Base-by-base conservation (phyloP, 2,888 invertebrate genomes). In the Drosophila seclusa region DNA sequence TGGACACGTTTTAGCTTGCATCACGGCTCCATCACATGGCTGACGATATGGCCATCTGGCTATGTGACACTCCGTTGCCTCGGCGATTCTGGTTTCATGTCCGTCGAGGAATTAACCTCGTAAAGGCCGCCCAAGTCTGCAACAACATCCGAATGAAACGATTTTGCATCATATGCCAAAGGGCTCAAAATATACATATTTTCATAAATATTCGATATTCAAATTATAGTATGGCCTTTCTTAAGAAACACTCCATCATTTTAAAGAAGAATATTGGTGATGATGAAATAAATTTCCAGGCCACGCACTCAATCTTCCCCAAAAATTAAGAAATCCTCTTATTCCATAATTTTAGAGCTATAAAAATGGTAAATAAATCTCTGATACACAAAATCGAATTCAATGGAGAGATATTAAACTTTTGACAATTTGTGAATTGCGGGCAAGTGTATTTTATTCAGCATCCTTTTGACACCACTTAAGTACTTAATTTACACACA, bases 11-110 rank as follows among this genome's bases (percentile, higher is more conserved):
- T 99, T 88, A 96, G 96, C 4, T 94, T 99, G 38, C 97, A 97
- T 92, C 97, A 99, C 92, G 98, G 96, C 42, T 98, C 98, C 74
- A 96, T 99, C 71, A 99, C 99, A 0, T 98, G 97, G 97, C 90
- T 99, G 1, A 95, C 95, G 1, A 96, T 99, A 78, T 94, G 96
- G 62, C 97, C 99, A 0, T 96, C 95, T 89, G 99, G 99, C 0
- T 95, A 97, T 83, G 99, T 99, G 13, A 94, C 96, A 1, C 94
- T 99, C 0, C 95, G 96, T 21, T 94, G 95, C 5, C 94, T 98
- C 31, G 98, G 99, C 4, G 99, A 99, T 91, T 95, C 96, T 0
- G 99, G 99, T 0, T 97, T 97, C 92, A 97, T 99, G 95, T 96
- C 97, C 11, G 95, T 96, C 1, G 94, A 96, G 69, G 94, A 94